Base-by-base conservation (phyloP, 1,140 invertebrate species). In the Thaumatotibia leucotreta region DNA sequence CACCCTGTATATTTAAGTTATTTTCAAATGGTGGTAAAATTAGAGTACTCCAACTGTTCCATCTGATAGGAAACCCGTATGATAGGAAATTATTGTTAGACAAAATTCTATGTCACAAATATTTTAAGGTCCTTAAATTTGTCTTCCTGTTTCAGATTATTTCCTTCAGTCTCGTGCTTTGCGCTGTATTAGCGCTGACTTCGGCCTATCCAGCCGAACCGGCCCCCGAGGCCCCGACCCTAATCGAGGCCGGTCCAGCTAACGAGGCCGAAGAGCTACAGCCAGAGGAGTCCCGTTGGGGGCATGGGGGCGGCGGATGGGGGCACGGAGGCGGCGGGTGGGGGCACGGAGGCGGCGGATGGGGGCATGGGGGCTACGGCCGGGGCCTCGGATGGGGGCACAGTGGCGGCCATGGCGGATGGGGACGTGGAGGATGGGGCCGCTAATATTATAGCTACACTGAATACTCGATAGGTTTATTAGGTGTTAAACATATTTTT, bases 251-350 rank as follows among this genome's bases (percentile, higher is more conserved):
- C 14, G 14, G 11, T 39, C 35, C 35, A 0, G 35, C n/a, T 11
- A n/a, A 20, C 17, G 17, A 17, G 17, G 39, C 5, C n/a, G 39
- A 45, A 45, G 39, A 45, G 20, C 61, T 33, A 4, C 64, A 31
- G 49, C 31, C 27, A 29, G 14, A 29, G 10, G 17, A 63, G 24
- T 33, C 58, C n/a, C 58, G 17, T 23, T 24, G 31, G 35, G 45
- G 63, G 49, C 65, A 20, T 33, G n/a, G 17, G 58, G 64, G 8
- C 63, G 39, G 39, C 39, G 45, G 74, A 6, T 50, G 61, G 74
- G 17, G 71, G 27, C 61, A 69, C 35, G 35, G 35, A 0, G 35
- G 35, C n/a, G 2, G n/a, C 32, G 8, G 39, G n/a, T 24, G 31
- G 35, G 45, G 63, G 49, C 65, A 20, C 49, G n/a, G 17, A 54